These are phyloP conservation scores for Druceiella hillmani DNA, from an alignment of 2,888 invertebrate genomes.

Conservation along the genomic window DNA sequence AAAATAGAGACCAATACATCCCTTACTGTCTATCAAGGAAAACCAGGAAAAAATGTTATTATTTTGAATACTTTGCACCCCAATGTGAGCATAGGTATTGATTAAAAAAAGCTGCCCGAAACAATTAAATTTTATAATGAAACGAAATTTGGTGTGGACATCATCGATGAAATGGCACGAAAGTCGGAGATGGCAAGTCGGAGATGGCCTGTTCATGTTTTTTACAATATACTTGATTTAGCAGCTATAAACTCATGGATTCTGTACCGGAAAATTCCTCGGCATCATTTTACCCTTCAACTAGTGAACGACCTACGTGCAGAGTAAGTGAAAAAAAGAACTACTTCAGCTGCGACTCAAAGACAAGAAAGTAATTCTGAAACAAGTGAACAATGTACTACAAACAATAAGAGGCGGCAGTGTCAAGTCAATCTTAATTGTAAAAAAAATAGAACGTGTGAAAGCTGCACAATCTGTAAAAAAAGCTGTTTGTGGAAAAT, in stretches of 20 bases:
- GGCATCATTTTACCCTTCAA: constrained; percentile 6
- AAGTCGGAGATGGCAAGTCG: constrained; percentile 8
- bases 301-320: too few relatives aligned
- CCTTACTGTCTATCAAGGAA: constrained; percentile 11
- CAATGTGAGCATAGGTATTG: too few relatives aligned
- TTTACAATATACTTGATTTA: constrained; percentile 11
- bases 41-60: constrained; percentile 10
- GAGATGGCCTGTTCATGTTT: constrained; percentile 12
- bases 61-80: constrained; percentile 6
- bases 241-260: constrained; percentile 11
- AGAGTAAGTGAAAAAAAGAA: too few relatives aligned
- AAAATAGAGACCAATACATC: too few relatives aligned
- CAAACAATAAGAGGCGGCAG: too few relatives aligned
- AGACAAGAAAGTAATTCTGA: too few relatives aligned
- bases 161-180: constrained; percentile 10
- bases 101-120: constrained; percentile 1
- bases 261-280: constrained; percentile 11
- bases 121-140: constrained; percentile 9
- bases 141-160: constrained; percentile 11
- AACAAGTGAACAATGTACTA: too few relatives aligned
- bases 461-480: too few relatives aligned
- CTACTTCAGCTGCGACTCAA: too few relatives aligned
- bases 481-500: too few relatives aligned
- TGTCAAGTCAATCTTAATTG: too few relatives aligned
- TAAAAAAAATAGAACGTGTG: too few relatives aligned